phyloP scores from a whole-genome alignment of 2,113 vertebrate species.

The Ibidorhyncha struthersii region DNA sequence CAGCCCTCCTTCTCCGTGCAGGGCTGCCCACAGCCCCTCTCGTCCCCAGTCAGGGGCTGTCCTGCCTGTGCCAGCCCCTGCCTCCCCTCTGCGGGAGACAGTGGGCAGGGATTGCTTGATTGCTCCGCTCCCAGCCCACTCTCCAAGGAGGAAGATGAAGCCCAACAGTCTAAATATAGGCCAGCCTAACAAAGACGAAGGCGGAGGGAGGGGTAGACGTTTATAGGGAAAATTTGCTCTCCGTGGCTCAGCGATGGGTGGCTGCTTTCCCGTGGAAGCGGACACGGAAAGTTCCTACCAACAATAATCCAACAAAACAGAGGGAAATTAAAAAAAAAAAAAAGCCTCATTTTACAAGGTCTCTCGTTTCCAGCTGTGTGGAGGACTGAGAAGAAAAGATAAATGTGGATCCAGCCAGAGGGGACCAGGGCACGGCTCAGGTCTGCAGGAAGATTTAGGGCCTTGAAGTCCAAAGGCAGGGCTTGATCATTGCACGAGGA shows the following conservation, averaged over 20 bases:
- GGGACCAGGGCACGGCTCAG: background rate
- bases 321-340: background rate
- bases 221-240: background rate
- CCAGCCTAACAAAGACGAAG: background rate
- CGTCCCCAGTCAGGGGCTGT: background rate
- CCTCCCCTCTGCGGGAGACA: background rate
- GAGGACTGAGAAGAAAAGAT: background rate
- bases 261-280: background rate
- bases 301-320: background rate
- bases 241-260: fast-evolving
- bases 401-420: background rate
- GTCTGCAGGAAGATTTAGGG: conserved; percentile 17
- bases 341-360: background rate
- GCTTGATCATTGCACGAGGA: background rate
- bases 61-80: background rate
- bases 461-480: background rate
- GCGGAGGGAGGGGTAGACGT: background rate
- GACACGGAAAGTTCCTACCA: background rate
- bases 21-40: background rate
- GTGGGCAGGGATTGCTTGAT: background rate
- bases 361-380: background rate
- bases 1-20: background rate
- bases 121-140: fast-evolving
- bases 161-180: background rate
- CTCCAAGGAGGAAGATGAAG: background rate